Evolutionary conservation across 1,140 invertebrate species (phyloP).

Genomic region (Vollenhovia emeryi): DNA sequence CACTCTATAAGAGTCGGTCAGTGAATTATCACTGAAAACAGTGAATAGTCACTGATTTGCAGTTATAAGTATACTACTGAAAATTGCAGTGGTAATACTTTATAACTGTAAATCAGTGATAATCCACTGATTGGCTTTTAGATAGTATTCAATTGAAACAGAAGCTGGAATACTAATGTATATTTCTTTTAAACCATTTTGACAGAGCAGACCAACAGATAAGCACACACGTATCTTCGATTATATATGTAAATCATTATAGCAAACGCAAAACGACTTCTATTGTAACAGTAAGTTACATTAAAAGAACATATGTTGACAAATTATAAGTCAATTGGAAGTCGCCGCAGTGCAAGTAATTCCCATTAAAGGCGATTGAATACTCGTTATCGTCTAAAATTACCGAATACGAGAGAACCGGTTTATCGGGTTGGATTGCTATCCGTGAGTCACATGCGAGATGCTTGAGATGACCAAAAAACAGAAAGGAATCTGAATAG

Average conservation of each 20-base stretch:
- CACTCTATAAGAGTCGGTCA: too few relatives aligned
- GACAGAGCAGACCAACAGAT: neutral
- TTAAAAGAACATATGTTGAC: neutral
- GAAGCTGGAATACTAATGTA: neutral
- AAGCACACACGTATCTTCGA: neutral
- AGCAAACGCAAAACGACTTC: neutral
- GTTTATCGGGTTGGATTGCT: constrained; percentile 18
- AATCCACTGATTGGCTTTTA: too few relatives aligned
- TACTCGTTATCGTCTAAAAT: constrained; percentile 24
- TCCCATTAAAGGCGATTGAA: constrained; percentile 6
- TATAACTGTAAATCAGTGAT: too few relatives aligned
- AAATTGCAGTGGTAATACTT: too few relatives aligned
- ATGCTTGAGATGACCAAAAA: neutral
- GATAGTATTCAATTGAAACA: neutral
- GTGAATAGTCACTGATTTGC: too few relatives aligned
- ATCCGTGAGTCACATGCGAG: neutral
- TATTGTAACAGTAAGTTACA: neutral
- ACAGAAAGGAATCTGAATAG: constrained; percentile 17
- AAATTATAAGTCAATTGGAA: constrained; percentile 3
- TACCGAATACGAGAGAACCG: constrained; percentile 17
- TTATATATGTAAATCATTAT: neutral
- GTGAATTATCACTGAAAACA: too few relatives aligned
- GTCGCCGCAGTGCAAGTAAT: neutral
- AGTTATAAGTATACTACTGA: too few relatives aligned
- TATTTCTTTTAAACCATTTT: neutral